These are phyloP conservation scores for Limonius californicus DNA, from an alignment of 1,140 invertebrate genomes.

Conservation along the genomic window DNA sequence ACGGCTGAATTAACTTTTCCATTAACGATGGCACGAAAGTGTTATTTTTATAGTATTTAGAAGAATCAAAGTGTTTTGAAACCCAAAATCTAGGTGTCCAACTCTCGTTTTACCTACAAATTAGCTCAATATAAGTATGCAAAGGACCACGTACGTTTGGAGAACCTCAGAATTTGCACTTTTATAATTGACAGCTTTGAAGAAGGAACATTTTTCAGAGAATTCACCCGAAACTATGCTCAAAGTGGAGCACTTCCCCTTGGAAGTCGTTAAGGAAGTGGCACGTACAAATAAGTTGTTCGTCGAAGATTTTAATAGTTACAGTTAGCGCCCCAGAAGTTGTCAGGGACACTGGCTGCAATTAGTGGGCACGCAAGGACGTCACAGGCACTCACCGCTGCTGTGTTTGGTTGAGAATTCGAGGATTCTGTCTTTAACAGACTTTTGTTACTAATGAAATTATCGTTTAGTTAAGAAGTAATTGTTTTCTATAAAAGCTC, in stretches of 20 bases:
- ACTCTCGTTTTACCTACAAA: no score
- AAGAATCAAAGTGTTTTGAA: no score
- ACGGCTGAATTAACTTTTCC: no score
- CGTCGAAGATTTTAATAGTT: conserved; percentile 21
- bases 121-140: no score
- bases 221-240: neutral
- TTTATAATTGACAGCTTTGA: neutral
- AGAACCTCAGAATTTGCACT: neutral
- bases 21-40: no score
- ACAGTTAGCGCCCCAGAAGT: conserved; percentile 15
- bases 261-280: neutral
- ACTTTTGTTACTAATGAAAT: conserved; percentile 1
- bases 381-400: conserved; percentile 23
- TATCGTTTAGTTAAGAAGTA: conserved; percentile 9
- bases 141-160: no score
- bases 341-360: conserved; percentile 28
- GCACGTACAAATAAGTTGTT: neutral
- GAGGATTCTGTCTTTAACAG: conserved; percentile 12
- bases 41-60: no score
- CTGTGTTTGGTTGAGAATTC: neutral
- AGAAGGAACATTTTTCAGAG: neutral
- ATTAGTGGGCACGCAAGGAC: conserved; percentile 25
- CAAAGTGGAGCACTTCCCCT: neutral
- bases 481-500: no score
- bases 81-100: no score